Evolutionary conservation across 2,888 invertebrate genomes (phyloP).

Genomic region (Chaetogeoica ovagalla): DNA sequence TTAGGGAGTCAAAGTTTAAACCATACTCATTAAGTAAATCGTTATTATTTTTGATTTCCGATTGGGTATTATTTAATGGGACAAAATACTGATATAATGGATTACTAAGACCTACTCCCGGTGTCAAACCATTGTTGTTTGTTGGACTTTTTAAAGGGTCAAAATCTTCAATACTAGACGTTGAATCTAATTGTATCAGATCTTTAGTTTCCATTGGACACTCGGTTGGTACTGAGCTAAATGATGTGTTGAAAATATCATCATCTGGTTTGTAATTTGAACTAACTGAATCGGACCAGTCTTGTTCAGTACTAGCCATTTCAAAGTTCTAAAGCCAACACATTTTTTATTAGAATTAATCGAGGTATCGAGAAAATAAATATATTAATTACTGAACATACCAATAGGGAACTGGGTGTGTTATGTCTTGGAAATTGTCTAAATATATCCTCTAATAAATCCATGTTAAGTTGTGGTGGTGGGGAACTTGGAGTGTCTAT

Average conservation of each 20-base stretch:
- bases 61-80: slow-evolving; percentile 59
- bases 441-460: slow-evolving; percentile 70
- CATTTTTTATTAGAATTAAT: not conserved
- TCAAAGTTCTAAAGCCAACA: slow-evolving; percentile 38
- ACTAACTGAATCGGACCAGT: slow-evolving; percentile 12
- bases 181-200: slow-evolving; percentile 70
- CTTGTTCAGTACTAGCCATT: slow-evolving; percentile 4
- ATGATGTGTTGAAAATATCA: slow-evolving; percentile 22
- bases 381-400: slow-evolving; percentile 11
- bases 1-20: slow-evolving; percentile 68
- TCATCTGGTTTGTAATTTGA: slow-evolving; percentile 20
- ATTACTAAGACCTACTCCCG: slow-evolving; percentile 61
- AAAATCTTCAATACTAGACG: slow-evolving; percentile 69
- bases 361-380: not conserved
- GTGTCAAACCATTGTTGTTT: slow-evolving; percentile 38
- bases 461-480: slow-evolving; percentile 63
- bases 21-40: slow-evolving; percentile 76
- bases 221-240: slow-evolving; percentile 5
- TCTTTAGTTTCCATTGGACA: slow-evolving; percentile 61
- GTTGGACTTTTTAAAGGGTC: slow-evolving; percentile 68
- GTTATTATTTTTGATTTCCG: slow-evolving; percentile 65
- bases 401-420: slow-evolving; percentile 39
- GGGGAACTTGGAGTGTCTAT: slow-evolving; percentile 60
- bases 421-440: slow-evolving; percentile 43
- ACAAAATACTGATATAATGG: slow-evolving; percentile 62